Percentiles rank a stretch among this genome's conserved stretches.
Conservation (phyloP, 37 sponge, comb jelly and placozoan genomes). For the Cladorhizidae sp. region DNA sequence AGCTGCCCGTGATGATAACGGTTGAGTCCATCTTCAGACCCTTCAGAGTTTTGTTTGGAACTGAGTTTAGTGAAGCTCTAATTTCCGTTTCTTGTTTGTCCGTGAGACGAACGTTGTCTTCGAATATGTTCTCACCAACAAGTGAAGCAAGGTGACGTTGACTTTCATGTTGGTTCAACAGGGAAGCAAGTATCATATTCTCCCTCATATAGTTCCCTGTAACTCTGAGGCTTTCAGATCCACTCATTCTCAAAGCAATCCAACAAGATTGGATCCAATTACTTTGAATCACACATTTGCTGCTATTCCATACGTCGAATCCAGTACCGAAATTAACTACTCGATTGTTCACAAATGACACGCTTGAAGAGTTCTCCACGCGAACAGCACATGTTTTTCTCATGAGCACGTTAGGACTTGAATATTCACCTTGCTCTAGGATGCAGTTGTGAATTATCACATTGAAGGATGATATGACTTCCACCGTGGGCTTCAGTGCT, state of each 20-base stretch:
- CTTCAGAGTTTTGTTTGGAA: no score
- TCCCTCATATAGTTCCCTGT: constrained; percentile 17
- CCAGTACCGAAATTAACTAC: background rate
- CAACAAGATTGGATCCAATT: constrained; percentile 27
- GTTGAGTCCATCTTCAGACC: background rate
- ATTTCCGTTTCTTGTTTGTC: background rate
- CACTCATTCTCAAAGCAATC: background rate
- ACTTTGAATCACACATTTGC: background rate
- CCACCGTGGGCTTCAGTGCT: background rate
- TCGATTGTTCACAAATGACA: constrained; percentile 14
- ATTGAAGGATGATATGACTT: background rate
- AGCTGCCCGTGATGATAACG: background rate
- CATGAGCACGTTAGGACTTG: background rate
- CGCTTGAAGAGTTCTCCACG: constrained; percentile 6
- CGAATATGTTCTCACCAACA: constrained; percentile 11
- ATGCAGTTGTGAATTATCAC: constrained; percentile 19
- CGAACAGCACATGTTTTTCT: background rate
- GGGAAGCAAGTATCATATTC: background rate
- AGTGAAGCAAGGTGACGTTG: background rate
- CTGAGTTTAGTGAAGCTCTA: no score
- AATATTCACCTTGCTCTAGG: background rate
- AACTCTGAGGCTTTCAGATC: background rate
- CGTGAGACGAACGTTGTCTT: background rate
- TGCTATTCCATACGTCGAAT: background rate
- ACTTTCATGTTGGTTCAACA: background rate